Base-by-base conservation (phyloP, 2,888 invertebrate species). In the Zygothrica quintamaculata region DNA sequence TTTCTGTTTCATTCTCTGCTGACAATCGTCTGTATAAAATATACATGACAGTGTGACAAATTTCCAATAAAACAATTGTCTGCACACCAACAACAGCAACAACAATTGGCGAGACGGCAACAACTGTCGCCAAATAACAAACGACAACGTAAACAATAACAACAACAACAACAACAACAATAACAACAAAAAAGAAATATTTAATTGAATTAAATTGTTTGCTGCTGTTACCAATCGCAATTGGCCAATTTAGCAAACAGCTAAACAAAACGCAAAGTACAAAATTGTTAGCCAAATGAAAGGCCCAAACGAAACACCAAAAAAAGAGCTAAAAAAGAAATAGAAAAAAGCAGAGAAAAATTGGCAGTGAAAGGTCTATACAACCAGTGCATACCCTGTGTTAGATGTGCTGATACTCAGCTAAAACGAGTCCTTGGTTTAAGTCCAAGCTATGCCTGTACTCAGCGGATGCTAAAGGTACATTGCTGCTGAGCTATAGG, bases 131-230 rank as follows among this genome's bases (percentile, higher is more conserved):
- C 87, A 81, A 81, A 81, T 86, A 81, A 81, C 81, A 84, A 81
- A 73, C 84, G 84, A 86, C 84, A 84, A 68, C n/a, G n/a, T n/a
- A n/a, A n/a, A n/a, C n/a, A n/a, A n/a, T n/a, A n/a, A n/a, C n/a
- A n/a, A n/a, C n/a, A n/a, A n/a, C n/a, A n/a, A n/a, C n/a, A n/a
- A n/a, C n/a, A n/a, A n/a, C n/a, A n/a, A 44, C 77, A 74, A 71
- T 76, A n/a, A n/a, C 75, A 82, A 65, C 71, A 59, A 79, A 82
- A 82, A 77, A n/a, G n/a, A n/a, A 74, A 85, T 79, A 77, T 75
- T 86, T 88, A 88, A 88, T 88, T 88, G 88, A 88, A 88, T 88
- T 88, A 88, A 88, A 88, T 88, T 87, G 88, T 87, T 72, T 79
- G 84, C 86, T 79, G 79, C 74, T 76, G 80, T 86, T 88, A 88